phyloP scores from a whole-genome alignment of 2,113 vertebrate genomes.

The Poicephalus gulielmi region DNA sequence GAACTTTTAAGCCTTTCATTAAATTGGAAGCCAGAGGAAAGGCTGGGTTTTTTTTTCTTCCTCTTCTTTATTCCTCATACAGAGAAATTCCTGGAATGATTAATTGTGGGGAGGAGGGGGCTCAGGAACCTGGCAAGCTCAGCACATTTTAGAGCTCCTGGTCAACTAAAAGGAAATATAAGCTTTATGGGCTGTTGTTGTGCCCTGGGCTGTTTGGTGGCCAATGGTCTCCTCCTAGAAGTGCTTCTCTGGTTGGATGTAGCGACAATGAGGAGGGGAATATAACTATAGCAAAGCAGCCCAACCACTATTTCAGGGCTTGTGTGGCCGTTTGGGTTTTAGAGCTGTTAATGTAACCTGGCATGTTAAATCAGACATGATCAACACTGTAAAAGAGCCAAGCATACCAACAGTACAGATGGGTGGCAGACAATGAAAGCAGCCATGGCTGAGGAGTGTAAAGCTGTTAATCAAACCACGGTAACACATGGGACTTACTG shows the following conservation, averaged over 20 bases:
- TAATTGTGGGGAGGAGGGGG: background rate
- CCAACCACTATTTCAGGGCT: background rate
- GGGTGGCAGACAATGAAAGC: conserved; percentile 48
- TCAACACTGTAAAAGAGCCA: conserved; percentile 58
- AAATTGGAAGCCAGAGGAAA: conserved; percentile 14
- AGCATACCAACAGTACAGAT: conserved; percentile 52
- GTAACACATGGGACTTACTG: background rate
- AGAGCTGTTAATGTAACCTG: conserved; percentile 52
- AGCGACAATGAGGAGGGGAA: background rate
- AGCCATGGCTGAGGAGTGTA: background rate
- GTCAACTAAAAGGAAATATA: background rate
- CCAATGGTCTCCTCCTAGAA: background rate
- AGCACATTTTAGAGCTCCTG: background rate
- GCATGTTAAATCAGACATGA: conserved; percentile 58
- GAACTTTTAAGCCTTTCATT: conserved; percentile 49
- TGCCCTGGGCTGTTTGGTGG: background rate
- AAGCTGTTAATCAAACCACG: background rate
- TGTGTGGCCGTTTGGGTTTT: conserved; percentile 45
- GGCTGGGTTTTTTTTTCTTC: background rate
- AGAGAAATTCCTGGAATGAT: conserved; percentile 4
- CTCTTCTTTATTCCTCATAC: background rate
- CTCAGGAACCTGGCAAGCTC: background rate
- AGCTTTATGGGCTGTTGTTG: background rate
- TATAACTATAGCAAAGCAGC: background rate
- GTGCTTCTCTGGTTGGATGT: background rate